phyloP scores from a whole-genome alignment of 1,140 invertebrate genomes.

The Chironomus tepperi region DNA sequence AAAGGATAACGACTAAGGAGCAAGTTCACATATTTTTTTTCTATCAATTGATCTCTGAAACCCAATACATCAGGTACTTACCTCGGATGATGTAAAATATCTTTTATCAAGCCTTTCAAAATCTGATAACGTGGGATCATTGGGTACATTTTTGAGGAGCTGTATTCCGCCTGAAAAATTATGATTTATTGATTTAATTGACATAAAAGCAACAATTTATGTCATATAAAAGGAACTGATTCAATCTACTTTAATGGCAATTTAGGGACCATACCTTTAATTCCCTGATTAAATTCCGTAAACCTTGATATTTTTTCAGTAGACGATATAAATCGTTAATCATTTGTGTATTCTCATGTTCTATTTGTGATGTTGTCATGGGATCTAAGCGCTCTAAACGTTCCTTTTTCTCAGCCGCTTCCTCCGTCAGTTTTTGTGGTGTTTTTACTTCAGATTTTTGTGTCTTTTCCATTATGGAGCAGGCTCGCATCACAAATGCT shows the following conservation, averaged over 20 bases:
- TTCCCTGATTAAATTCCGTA: constrained; percentile 78
- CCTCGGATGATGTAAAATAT: constrained; percentile 71
- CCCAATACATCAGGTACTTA: not conserved
- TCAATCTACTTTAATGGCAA: not conserved
- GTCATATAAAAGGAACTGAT: not conserved
- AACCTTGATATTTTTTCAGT: constrained; percentile 81
- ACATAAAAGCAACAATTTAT: not conserved
- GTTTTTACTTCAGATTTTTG: constrained; percentile 83
- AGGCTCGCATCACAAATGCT: constrained; percentile 79
- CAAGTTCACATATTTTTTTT: too few relatives aligned
- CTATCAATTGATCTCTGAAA: too few relatives aligned
- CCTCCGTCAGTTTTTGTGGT: constrained; percentile 68
- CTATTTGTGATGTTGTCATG: constrained; percentile 86
- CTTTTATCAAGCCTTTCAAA: constrained; percentile 92
- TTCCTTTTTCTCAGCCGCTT: constrained; percentile 70
- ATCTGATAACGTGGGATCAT: constrained; percentile 88
- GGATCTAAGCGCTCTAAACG: constrained; percentile 77
- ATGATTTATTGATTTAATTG: not conserved
- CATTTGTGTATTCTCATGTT: constrained; percentile 87
- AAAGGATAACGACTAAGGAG: too few relatives aligned
- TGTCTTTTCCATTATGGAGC: constrained; percentile 82
- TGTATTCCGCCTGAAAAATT: constrained; percentile 68
- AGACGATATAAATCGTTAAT: constrained; percentile 86
- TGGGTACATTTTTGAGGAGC: constrained; percentile 81
- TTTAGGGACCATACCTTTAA: constrained; percentile 59